Evolutionary conservation across 2,797 vertebrate species (phyloP).

Genomic region (Pangasius macronema): DNA sequence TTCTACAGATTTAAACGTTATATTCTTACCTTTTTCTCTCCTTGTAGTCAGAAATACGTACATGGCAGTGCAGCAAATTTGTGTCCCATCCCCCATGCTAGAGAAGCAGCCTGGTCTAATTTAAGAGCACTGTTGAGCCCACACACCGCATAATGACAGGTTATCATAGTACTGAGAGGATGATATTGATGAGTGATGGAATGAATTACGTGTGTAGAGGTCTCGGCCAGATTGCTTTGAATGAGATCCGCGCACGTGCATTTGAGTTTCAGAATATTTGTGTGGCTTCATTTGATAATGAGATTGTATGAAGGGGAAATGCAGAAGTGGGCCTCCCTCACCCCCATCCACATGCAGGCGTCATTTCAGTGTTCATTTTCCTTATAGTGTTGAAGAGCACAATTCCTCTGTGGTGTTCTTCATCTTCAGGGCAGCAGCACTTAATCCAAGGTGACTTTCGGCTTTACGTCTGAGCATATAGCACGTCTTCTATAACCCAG

Average conservation of each 20-base stretch:
- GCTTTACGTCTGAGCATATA: slow-evolving; percentile 37
- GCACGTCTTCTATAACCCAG: slow-evolving; percentile 35
- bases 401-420: slow-evolving; percentile 40
- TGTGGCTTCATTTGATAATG: slow-evolving; percentile 27
- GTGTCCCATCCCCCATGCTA: slow-evolving; percentile 11
- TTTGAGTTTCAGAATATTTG: slow-evolving; percentile 25
- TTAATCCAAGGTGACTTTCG: slow-evolving; percentile 60
- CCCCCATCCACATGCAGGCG: too few species aligned
- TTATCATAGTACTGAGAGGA: slow-evolving; percentile 38
- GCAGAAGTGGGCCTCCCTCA: neutral
- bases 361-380: slow-evolving; percentile 37
- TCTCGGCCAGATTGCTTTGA: slow-evolving; percentile 31
- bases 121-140: slow-evolving; percentile 37
- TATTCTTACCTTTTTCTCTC: neutral
- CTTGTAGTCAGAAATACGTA: slow-evolving; percentile 6
- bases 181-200: slow-evolving; percentile 46
- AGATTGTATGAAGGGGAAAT: slow-evolving; percentile 15
- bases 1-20: too few species aligned
- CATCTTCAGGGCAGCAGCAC: slow-evolving; percentile 42
- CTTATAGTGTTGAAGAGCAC: slow-evolving; percentile 34
- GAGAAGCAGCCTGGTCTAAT: slow-evolving; percentile 29
- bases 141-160: slow-evolving; percentile 37
- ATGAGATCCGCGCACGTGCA: slow-evolving; percentile 25
- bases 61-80: neutral
- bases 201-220: slow-evolving; percentile 36